Evolutionary conservation across 2,797 vertebrate species (phyloP).

Genomic region (Threskiornis aethiopicus): DNA sequence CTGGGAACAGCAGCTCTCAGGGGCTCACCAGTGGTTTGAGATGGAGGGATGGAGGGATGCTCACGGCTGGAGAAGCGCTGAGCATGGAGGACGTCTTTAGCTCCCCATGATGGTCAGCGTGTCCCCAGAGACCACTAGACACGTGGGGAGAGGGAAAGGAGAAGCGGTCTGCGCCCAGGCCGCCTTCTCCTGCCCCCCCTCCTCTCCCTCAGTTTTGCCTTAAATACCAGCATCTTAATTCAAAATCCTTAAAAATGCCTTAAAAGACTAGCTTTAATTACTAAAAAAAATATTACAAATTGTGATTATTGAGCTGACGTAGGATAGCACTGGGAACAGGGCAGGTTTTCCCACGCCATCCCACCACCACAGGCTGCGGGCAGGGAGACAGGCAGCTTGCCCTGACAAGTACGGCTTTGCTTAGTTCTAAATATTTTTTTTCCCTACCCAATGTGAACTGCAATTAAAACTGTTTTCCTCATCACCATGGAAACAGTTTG

Average conservation of each 20-base stretch:
- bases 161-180: rapidly evolving
- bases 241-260: neutral
- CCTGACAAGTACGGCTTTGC: neutral
- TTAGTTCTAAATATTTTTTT: neutral
- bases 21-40: neutral
- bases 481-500: neutral
- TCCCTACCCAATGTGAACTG: neutral
- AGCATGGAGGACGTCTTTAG: neutral
- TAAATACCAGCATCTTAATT: neutral
- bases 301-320: neutral
- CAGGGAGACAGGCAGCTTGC: neutral
- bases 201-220: neutral
- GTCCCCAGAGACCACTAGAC: neutral
- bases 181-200: too few species aligned
- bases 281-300: neutral
- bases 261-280: neutral
- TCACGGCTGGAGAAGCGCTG: rapidly evolving
- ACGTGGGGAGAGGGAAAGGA: neutral
- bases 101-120: rapidly evolving
- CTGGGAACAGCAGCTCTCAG: neutral
- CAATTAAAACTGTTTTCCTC: neutral
- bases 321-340: neutral
- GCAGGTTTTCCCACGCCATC: neutral
- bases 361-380: neutral
- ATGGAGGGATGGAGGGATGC: neutral